phyloP scores from a whole-genome alignment of 2,797 vertebrate genomes.

The Natrix natrix region DNA sequence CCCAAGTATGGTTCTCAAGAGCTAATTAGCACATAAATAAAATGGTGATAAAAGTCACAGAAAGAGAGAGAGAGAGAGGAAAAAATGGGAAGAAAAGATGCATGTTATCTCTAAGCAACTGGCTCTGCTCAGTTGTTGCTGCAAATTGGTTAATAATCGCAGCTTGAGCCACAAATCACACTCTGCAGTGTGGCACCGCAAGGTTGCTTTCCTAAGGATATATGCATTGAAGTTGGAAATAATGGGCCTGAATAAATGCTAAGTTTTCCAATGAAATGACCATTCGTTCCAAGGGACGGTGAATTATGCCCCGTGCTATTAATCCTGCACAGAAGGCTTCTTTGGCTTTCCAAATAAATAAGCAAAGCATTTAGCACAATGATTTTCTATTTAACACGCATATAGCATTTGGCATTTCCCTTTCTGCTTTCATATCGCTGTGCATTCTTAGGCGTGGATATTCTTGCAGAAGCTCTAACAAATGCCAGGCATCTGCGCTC shows the following conservation, averaged over 20 bases:
- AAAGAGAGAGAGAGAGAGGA: background rate
- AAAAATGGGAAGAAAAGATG: background rate
- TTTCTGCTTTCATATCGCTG: background rate
- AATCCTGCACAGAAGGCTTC: background rate
- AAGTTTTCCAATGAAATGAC: background rate
- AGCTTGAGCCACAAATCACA: conserved; percentile 1
- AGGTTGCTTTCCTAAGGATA: background rate
- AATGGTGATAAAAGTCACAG: conserved; percentile 9
- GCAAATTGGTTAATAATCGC: conserved; percentile 18
- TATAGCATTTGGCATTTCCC: background rate
- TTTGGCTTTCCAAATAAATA: background rate
- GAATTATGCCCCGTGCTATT: background rate
- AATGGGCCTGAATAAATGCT: background rate
- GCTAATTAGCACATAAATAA: conserved; percentile 26
- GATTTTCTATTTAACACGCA: background rate
- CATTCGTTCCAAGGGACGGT: background rate
- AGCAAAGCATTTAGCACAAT: background rate
- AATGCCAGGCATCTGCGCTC: background rate
- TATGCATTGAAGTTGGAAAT: background rate
- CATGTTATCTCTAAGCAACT: background rate
- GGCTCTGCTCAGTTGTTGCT: background rate
- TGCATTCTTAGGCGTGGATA: background rate
- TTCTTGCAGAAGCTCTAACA: background rate
- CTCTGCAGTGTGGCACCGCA: background rate
- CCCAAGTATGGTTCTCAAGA: conserved; percentile 5